Evolutionary conservation across 53 echinoderm and acorn worm species (phyloP), one percentile per base, ranked within the genome.

Genomic region (Paelopatides confundens): DNA sequence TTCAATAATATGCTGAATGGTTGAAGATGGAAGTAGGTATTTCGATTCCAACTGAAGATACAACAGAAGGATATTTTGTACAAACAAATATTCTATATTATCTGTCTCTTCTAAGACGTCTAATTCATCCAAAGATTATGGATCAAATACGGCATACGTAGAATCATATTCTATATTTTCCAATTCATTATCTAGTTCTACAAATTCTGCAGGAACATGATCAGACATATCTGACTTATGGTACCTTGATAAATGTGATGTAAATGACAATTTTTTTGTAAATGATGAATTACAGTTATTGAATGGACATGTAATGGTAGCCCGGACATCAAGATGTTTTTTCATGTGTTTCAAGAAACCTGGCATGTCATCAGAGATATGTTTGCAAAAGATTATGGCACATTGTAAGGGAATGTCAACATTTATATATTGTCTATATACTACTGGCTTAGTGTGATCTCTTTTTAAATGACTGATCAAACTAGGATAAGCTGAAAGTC

Each of bases 1-100:
- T 33, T 88, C 82, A 39, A 88, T 47, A 40, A 81, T 82, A 33
- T 81, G 39, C 66, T 88, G 82, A 48, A 88, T 66, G 37, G 88
- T 88, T 48, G 88, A 64, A 6, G 88, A 35, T 24, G 88, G 81
- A 4, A 71, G 21, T 3, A 88, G 88, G 49, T 37, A 88, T 34
- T 43, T 43, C 9, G 43, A 43, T 43, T 43, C 43, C 43, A 43
- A 12, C 12, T 43, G 8, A 12, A 43, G 8, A 12, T 43, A 43
- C 9, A 43, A 43, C 43, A 1, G 9, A 43, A 43, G 43, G 9
- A 43, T 10, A 50, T 88, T 88, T 46, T 81, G 43, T 18, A 81
- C 31, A 65, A 40, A 88, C 50, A 81, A 69, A 35, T 69, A 35
- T 69, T 9, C 18, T 1, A 35, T 15, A n/a, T 17, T 35, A 34